Base-by-base conservation (phyloP, 1,140 invertebrate genomes). In the Dinoponera quadriceps region DNA sequence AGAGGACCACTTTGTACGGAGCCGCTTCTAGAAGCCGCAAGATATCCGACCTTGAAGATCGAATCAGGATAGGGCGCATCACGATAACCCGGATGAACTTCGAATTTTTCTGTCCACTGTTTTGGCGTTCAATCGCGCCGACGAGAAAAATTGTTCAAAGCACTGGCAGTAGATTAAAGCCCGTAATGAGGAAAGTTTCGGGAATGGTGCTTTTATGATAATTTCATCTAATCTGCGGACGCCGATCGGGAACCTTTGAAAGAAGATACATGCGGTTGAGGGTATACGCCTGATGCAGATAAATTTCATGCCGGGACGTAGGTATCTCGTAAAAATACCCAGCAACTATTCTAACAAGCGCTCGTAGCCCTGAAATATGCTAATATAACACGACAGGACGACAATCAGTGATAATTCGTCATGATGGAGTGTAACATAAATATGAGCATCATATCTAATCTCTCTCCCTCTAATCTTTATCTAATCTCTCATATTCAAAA, bases 41-140 rank as follows among this genome's bases (percentile, higher is more conserved):
- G 72, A 82, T 29, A 82, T 80, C 62, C 85, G 87, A 87, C 88
- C 88, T 89, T 89, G 88, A 83, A 78, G 38, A 66, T 84, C 71
- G 57, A 48, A 81, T 82, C 86, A 54, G 55, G 51, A 72, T 73
- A 27, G 22, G 54, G 38, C 38, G 18, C n/a, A 16, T 9, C 48
- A 54, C 48, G 78, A 80, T 69, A 55, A 63, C 44, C 85, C 14
- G 69, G 49, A 69, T 48, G 20, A 78, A 66, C 29, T 55, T 20
- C 22, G 54, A 54, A 51, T 82, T 85, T 84, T 44, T 65, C 71
- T 44, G 9, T 9, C 38, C 7, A 44, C 38, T 9, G 38, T 44
- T 9, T 44, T 11, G 38, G 38, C 0, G 38, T 44, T 44, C 38
- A 14, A 60, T 33, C 27, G 33, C 38, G 49, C 2, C 51, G 74